Evolutionary conservation across 2,113 vertebrate genomes (phyloP), one percentile per base, ranked within the genome.

Genomic region (Solea senegalensis): DNA sequence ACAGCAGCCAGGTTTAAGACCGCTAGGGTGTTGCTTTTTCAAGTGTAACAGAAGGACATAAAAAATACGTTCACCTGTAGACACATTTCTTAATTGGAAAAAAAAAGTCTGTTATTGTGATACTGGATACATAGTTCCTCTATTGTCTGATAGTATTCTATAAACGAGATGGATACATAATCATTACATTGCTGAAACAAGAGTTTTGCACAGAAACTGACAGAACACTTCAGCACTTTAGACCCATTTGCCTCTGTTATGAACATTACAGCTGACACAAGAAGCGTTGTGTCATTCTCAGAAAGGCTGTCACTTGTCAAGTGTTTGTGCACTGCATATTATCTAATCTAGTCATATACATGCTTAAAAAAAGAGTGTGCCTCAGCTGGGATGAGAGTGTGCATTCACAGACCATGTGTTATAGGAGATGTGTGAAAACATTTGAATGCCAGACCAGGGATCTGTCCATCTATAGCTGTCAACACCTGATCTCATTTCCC

Each of bases 401-500:
- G 49, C 56, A 52, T 65, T 72, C 27, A 60, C 46, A 50, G 28
- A 71, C 51, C 53, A 53, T 46, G 53, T 69, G 34, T 48, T 50
- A 73, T 56, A 48, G 56, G 2, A 44, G 41, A 86, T 78, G 63
- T 86, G 72, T 75, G 86, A 76, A 76, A 81, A 76, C 62, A 82
- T 89, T 82, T 81, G 69, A 83, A 89, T 90, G 78, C 77, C 76
- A 86, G 79, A 61, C 59, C 54, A 78, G 70, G 77, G 81, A 81
- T 84, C 75, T 86, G 87, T 88, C 88, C 78, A 84, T 89, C 76
- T 55, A 48, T 13, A 72, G 43, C 69, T 92, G 90, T 91, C 89
- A 87, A 78, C 84, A 87, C 86, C 73, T 82, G 76, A 91, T 88
- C 87, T 91, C 58, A 83, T 89, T 84, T 84, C 84, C 81, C 68